Evolutionary conservation across 2,888 invertebrate genomes (phyloP), one percentile per base, ranked within the genome.

Genomic region (Artemia sp.): DNA sequence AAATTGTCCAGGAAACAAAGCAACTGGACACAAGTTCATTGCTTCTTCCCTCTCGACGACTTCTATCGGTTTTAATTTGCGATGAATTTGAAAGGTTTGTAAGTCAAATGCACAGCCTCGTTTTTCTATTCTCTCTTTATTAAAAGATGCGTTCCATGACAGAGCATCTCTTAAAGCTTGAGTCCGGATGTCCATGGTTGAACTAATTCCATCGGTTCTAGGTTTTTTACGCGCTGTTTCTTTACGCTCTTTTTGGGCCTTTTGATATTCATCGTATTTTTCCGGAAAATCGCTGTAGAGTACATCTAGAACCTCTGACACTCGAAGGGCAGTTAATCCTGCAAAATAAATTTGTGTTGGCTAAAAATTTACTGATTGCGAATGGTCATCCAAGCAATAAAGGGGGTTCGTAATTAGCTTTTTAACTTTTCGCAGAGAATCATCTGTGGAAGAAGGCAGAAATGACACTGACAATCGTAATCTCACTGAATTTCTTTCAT

Each of bases 1-100:
- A 81, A 86, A 97, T 81, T 98, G 98, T n/a, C 96, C 96, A 53
- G 95, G 93, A 75, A 98, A 86, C 73, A 98, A 81, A 67, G 96
- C 87, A 72, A 95, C 86, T 24, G 97, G 97, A 82, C 95, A 98
- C 78, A 84, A 78, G 66, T 85, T 85, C 64, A 85, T 79, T 68
- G 52, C 12, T 12, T 53, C 50, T 11, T 66, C 69, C 19, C 12
- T 14, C 24, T 51, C 52, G 10, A 66, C 67, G 19, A 76, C 76
- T 8, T 72, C 70, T 12, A 69, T 72, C 12, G 68, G 66, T 53
- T 73, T 69, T 12, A 73, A 72, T 12, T 72, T 67, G 2, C 71
- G 69, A 12, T 68, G 71, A 19, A 69, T 66, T 78, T 90, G 90
- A 73, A 95, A 86, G 67, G 90, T 92, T 81, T 97, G 96, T 74